phyloP scores from a whole-genome alignment of 2,888 invertebrate species.

The Leistus spinibarbis region DNA sequence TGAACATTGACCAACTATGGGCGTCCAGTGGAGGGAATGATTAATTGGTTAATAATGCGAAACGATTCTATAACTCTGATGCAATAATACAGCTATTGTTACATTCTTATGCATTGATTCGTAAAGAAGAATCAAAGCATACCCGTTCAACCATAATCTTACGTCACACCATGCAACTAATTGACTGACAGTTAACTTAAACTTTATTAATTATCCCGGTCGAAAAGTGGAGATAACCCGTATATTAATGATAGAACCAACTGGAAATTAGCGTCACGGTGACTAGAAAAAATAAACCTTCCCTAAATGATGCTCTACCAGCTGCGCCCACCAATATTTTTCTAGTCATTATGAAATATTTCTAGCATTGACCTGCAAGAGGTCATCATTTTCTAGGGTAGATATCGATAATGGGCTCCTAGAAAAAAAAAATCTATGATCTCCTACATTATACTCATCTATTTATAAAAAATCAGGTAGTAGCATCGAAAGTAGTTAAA shows the following conservation, averaged over 20 bases:
- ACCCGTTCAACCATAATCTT: neutral
- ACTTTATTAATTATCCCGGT: constrained; percentile 38
- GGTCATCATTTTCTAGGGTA: constrained; percentile 17
- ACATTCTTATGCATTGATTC: constrained; percentile 7
- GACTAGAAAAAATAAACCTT: neutral
- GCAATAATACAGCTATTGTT: constrained; percentile 31
- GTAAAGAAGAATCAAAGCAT: neutral
- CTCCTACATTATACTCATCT: too few relatives aligned
- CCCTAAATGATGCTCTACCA: neutral
- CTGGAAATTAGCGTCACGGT: constrained; percentile 23
- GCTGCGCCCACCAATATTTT: neutral
- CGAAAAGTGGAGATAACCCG: constrained; percentile 26
- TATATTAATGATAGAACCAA: constrained; percentile 28
- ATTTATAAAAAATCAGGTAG: too few relatives aligned
- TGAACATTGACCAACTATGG: neutral
- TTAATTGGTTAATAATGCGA: constrained; percentile 21
- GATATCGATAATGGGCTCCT: too few relatives aligned
- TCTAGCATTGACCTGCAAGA: constrained; percentile 21
- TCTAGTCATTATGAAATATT: constrained; percentile 20
- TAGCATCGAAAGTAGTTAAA: too few relatives aligned
- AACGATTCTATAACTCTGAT: constrained; percentile 6
- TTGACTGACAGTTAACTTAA: constrained; percentile 39
- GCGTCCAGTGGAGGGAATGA: constrained; percentile 11
- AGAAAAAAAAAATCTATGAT: too few relatives aligned
- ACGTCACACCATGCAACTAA: constrained; percentile 29